These are phyloP conservation scores for Erebia aethiops DNA, from an alignment of 2,888 invertebrate species.

Conservation along the genomic window DNA sequence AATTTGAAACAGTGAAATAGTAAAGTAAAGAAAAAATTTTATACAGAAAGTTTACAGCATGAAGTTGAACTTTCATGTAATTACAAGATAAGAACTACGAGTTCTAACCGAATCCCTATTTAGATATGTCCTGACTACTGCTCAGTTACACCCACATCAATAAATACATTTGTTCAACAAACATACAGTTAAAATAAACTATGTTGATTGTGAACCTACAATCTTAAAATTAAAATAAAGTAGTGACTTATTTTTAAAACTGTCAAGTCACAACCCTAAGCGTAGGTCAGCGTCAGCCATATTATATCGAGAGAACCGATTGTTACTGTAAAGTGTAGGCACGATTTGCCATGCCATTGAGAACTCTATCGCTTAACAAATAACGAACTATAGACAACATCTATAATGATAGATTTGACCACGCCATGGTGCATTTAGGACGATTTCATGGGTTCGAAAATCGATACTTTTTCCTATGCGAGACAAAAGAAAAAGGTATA, in stretches of 20 bases:
- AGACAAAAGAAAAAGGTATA: conserved; percentile 28
- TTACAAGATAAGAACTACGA: no score
- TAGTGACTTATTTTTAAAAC: neutral
- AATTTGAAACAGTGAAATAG: no score
- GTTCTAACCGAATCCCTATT: no score
- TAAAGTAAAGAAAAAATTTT: no score
- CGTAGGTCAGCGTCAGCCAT: conserved; percentile 28
- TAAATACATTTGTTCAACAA: no score
- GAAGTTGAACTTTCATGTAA: no score
- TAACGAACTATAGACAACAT: conserved; percentile 17
- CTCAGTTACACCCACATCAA: no score
- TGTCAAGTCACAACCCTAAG: conserved; percentile 26
- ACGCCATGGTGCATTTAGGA: conserved; percentile 33
- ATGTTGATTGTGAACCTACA: no score
- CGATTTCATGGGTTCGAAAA: conserved; percentile 39
- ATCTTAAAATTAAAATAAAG: neutral
- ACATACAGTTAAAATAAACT: no score
- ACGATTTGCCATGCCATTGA: conserved; percentile 22
- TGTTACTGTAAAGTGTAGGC: conserved; percentile 24
- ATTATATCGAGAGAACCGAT: conserved; percentile 30
- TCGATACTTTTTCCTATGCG: conserved; percentile 34
- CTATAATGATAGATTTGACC: conserved; percentile 32
- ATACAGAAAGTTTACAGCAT: no score
- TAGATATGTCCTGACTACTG: no score
- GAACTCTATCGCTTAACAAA: conserved; percentile 16